A percentile compares a stretch with the other conserved stretches of the same genome.
Conservation (phyloP, 2,888 invertebrate genomes). For the Auanema freiburgensis region DNA sequence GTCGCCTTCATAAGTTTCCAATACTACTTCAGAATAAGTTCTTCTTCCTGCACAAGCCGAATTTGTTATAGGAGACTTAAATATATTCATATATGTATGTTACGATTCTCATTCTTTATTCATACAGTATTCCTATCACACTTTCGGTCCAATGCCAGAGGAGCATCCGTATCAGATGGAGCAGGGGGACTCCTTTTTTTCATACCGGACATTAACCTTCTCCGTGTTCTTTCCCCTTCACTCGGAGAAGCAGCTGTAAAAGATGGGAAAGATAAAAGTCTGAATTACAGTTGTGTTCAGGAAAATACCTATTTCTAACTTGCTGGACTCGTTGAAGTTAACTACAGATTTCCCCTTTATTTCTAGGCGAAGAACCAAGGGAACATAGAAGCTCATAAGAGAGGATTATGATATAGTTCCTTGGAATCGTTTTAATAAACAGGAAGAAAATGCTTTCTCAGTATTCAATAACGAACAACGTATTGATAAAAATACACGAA, state of each 20-base stretch:
- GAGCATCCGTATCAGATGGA: slow-evolving; percentile 11
- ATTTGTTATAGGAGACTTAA: background rate
- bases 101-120: background rate
- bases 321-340: slow-evolving; percentile 16
- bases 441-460: too few species aligned
- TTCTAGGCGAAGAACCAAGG: slow-evolving; percentile 38
- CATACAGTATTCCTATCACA: slow-evolving; percentile 3
- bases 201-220: slow-evolving; percentile 26
- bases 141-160: slow-evolving; percentile 10
- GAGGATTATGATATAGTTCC: background rate
- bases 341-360: slow-evolving; percentile 17
- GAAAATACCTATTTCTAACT: slow-evolving; percentile 8
- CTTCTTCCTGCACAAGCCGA: slow-evolving; percentile 31
- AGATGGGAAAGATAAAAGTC: background rate
- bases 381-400: slow-evolving; percentile 35
- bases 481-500: too few species aligned
- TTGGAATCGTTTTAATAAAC: too few species aligned
- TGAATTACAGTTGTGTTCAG: background rate
- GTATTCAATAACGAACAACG: too few species aligned
- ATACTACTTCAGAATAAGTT: slow-evolving; percentile 57
- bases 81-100: background rate
- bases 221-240: slow-evolving; percentile 32
- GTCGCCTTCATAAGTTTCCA: slow-evolving; percentile 47
- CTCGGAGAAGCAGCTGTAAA: slow-evolving; percentile 23
- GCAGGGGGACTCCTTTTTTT: slow-evolving; percentile 27